Percentiles rank a stretch among this genome's conserved stretches.
phyloP scores from a whole-genome alignment of 2,113 vertebrate species.

The Gavialis gangeticus region DNA sequence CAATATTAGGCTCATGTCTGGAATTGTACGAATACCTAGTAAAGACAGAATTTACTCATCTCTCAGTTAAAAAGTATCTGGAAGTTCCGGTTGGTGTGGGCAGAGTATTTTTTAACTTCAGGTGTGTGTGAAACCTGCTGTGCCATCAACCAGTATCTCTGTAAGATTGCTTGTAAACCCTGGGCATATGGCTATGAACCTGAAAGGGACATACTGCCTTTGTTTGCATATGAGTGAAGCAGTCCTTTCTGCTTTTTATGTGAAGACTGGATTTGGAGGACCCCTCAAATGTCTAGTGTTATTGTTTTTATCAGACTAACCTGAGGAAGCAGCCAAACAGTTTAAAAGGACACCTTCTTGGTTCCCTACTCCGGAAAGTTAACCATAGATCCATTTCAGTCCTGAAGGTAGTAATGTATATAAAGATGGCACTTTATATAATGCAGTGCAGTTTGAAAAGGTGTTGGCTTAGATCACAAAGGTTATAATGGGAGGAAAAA shows the following conservation, averaged over 20 bases:
- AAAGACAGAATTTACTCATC: slow-evolving; percentile 46
- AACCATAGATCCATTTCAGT: not conserved
- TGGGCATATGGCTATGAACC: not conserved
- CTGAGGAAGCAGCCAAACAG: not conserved
- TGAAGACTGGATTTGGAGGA: not conserved
- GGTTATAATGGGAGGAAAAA: not conserved
- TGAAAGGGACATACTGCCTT: not conserved
- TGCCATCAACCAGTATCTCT: not conserved
- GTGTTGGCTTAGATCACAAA: not conserved
- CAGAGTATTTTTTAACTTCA: slow-evolving; percentile 15
- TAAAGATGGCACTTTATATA: not conserved
- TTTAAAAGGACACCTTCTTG: not conserved
- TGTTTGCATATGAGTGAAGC: not conserved
- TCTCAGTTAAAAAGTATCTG: too few species aligned
- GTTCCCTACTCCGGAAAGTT: not conserved
- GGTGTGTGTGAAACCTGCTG: not conserved
- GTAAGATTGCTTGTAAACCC: not conserved
- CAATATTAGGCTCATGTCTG: not conserved
- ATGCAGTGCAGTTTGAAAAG: not conserved
- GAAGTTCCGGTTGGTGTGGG: slow-evolving; percentile 10
- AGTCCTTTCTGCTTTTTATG: not conserved
- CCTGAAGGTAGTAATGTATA: not conserved
- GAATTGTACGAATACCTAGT: slow-evolving; percentile 51
- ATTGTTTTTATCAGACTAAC: not conserved
- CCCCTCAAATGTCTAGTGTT: not conserved